Base-by-base conservation (phyloP, 2,113 vertebrate species). In the Centrocercus urophasianus region DNA sequence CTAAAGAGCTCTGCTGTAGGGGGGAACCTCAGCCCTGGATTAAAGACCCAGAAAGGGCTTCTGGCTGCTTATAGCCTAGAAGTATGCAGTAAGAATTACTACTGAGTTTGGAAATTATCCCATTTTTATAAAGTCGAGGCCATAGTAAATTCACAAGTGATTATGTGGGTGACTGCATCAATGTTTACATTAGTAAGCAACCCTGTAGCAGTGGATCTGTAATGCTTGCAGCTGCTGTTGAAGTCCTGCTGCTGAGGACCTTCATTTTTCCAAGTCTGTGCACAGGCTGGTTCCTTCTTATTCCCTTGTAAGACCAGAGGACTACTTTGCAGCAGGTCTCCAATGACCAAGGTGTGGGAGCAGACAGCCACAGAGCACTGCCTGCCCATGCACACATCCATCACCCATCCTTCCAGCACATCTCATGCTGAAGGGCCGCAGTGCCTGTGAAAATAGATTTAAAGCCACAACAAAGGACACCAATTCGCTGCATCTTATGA, bases 381-480 rank as follows among this genome's bases (percentile, higher is more conserved):
- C 22, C 40, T 66, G 13, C 38, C n/a, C 24, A 19, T 32, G 30
- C 36, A 91, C 42, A 32, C 74, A 70, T 45, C 40, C 40, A 15
- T 34, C 19, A 34, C 45, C 8, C 47, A 34, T 38, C 61, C 19
- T 61, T 47, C 34, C 78, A 82, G 66, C 45, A 79, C 45, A 66
- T 13, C 34, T n/a, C 5, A 0, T 63, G 45, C 36, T 80, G 45
- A 74, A 88, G 60, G 40, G 4, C 3, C 21, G 7, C n/a, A 30
- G 12, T 9, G 90, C 27, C 83, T 34, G 9, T 47, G 65, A 71
- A 86, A 93, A 80, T 9, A 70, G 36, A 77, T 83, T 86, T 77
- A 73, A 94, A 94, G n/a, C 42, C 59, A n/a, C 71, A 87, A 52
- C 15, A 25, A 76, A 70, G 85, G 27, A 77, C 83, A 83, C 1